Evolutionary conservation across 2,888 invertebrate species (phyloP).

Genomic region (Crocallis elinguaria): DNA sequence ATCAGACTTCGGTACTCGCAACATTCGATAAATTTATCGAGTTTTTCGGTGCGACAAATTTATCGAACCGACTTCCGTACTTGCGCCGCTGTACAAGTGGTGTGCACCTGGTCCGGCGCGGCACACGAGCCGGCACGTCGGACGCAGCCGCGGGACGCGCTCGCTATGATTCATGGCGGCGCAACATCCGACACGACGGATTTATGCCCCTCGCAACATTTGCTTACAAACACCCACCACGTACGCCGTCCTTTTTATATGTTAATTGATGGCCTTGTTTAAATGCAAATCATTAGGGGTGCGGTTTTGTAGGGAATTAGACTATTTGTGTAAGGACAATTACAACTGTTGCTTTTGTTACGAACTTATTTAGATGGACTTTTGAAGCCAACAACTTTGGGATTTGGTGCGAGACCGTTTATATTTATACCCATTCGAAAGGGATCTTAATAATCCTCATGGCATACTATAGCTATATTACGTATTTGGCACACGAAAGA

Average conservation of each 20-base stretch:
- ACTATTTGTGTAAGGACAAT: conserved; percentile 3
- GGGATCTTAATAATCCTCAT: neutral
- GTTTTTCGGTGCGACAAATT: too few species aligned
- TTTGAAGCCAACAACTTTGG: conserved; percentile 1
- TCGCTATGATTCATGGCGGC: conserved; percentile 37
- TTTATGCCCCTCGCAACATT: conserved; percentile 45
- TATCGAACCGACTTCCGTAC: too few species aligned
- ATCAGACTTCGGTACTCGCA: too few species aligned
- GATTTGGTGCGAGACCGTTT: neutral
- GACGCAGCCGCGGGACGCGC: conserved; percentile 6
- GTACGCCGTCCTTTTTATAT: conserved; percentile 40
- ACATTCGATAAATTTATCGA: too few species aligned
- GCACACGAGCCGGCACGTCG: neutral
- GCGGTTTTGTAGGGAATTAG: conserved; percentile 20
- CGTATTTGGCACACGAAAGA: neutral
- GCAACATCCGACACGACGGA: conserved; percentile 44
- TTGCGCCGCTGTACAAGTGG: too few species aligned
- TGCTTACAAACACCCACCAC: conserved; percentile 35
- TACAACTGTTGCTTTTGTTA: conserved; percentile 22
- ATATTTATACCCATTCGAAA: neutral
- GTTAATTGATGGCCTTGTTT: conserved; percentile 42
- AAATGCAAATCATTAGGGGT: conserved; percentile 39
- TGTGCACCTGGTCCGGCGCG: neutral
- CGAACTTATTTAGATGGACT: conserved; percentile 2
- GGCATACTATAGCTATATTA: neutral